Base-by-base conservation (phyloP, 1,140 invertebrate species). In the Antheraea pernyi region DNA sequence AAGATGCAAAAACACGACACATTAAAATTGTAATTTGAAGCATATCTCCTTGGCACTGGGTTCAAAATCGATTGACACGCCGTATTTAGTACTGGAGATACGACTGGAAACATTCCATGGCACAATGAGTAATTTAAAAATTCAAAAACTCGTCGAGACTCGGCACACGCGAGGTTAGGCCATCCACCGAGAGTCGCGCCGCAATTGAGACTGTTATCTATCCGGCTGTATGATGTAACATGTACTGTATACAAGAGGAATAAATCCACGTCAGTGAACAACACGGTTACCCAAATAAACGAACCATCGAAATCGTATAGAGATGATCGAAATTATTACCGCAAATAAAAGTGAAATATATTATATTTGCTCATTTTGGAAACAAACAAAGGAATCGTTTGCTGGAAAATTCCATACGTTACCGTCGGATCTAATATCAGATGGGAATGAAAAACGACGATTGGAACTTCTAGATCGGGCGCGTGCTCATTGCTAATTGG, bases 121-220 rank as follows among this genome's bases (percentile, higher is more conserved):
- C 76, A 92, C 92, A 93, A 93, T 93, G 92, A 93, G 91, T 91
- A 92, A 92, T 93, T 93, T 92, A 93, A 93, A 93, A 93, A 92
- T 93, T 93, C 92, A 93, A 92, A 93, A 91, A 92, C 90, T 89
- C 91, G 89, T 91, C 84, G 87, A 83, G 85, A 72, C 81, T 80
- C 75, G 74, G 79, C 79, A 79, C 85, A 75, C 79, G 84, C 82
- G 83, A 84, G 81, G 80, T 82, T 82, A 85, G 79, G 82, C 84
- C 83, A 87, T 86, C 78, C 84, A 84, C 79, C 82, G 76, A 87
- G 83, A 83, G 78, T 78, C 65, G 83, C 83, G 80, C 77, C 81
- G 85, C 84, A 91, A 90, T 91, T 88, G 85, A 88, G 81, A 88
- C 85, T 80, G 80, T 87, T 84, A 87, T 88, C 82, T 86, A 36